Evolutionary conservation across 2,797 vertebrate genomes (phyloP).

Genomic region (Sebastolobus altivelis): DNA sequence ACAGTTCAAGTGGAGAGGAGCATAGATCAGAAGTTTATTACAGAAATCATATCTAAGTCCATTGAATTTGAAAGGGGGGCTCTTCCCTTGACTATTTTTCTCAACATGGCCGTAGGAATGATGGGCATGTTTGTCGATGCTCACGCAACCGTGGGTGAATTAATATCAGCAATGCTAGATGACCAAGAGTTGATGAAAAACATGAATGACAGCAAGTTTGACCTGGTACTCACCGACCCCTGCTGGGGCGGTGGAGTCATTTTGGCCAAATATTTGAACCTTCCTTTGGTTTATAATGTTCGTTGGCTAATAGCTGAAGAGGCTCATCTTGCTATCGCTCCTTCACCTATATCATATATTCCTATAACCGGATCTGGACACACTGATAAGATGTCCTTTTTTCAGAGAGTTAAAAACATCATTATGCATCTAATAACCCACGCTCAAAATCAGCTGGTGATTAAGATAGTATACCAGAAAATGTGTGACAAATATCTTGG

Average conservation of each 20-base stretch:
- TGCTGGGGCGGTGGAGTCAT: slow-evolving; percentile 59
- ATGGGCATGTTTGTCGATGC: neutral
- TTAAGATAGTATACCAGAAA: slow-evolving; percentile 38
- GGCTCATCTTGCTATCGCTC: slow-evolving; percentile 61
- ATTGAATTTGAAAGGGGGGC: slow-evolving; percentile 42
- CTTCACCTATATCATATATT: slow-evolving; percentile 69
- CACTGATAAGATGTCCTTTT: slow-evolving; percentile 64
- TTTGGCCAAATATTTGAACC: slow-evolving; percentile 70
- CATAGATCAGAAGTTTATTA: slow-evolving; percentile 23
- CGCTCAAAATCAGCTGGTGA: neutral
- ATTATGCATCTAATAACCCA: neutral
- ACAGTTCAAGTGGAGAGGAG: slow-evolving; percentile 44
- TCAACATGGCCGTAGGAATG: slow-evolving; percentile 19
- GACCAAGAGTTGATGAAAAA: slow-evolving; percentile 45
- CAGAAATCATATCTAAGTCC: accelerated
- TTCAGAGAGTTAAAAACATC: slow-evolving; percentile 61
- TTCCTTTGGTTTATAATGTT: slow-evolving; percentile 71
- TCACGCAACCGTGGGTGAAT: slow-evolving; percentile 11
- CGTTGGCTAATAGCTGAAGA: slow-evolving; percentile 59
- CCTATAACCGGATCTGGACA: slow-evolving; percentile 50
- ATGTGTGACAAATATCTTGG: slow-evolving; percentile 69
- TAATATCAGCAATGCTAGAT: slow-evolving; percentile 27
- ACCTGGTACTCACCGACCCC: slow-evolving; percentile 66
- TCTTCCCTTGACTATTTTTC: slow-evolving; percentile 8
- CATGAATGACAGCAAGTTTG: slow-evolving; percentile 55